Conservation (phyloP, 2,888 invertebrate species). For the Nemotelus pantherinus region DNA sequence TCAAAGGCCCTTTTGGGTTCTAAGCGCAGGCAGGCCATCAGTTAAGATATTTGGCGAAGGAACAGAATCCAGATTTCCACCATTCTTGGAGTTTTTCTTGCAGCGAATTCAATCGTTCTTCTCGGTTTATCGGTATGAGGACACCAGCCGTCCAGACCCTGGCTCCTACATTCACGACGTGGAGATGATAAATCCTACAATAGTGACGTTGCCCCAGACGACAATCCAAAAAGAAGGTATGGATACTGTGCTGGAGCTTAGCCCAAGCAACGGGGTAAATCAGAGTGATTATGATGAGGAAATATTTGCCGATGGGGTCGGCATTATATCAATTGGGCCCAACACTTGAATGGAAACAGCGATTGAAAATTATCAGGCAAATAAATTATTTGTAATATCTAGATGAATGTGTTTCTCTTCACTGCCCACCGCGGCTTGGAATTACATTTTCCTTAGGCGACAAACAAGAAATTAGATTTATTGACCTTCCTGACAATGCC, state of each 20-base stretch:
- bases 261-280: neutral
- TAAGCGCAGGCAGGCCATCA: constrained; percentile 10
- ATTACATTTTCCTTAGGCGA: too few species aligned
- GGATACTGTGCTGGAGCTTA: neutral
- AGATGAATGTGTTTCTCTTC: too few species aligned
- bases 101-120: constrained; percentile 76
- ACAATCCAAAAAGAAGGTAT: constrained; percentile 6
- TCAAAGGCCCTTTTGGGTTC: constrained; percentile 21
- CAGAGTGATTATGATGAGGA: constrained; percentile 28
- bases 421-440: too few species aligned
- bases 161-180: constrained; percentile 28
- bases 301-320: constrained; percentile 11
- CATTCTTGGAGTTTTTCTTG: constrained; percentile 73
- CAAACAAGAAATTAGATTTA: too few species aligned
- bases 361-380: neutral
- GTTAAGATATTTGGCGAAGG: constrained; percentile 62
- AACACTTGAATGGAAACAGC: neutral
- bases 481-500: too few species aligned
- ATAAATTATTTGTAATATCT: too few species aligned
- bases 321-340: constrained; percentile 10
- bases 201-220: neutral
- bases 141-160: constrained; percentile 64
- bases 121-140: constrained; percentile 73
- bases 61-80: constrained; percentile 71
- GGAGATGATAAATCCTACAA: constrained; percentile 24